Percentiles rank a stretch among this genome's conserved stretches.
phyloP scores from a whole-genome alignment of 2,113 vertebrate genomes.

The Phodopus roborovskii region DNA sequence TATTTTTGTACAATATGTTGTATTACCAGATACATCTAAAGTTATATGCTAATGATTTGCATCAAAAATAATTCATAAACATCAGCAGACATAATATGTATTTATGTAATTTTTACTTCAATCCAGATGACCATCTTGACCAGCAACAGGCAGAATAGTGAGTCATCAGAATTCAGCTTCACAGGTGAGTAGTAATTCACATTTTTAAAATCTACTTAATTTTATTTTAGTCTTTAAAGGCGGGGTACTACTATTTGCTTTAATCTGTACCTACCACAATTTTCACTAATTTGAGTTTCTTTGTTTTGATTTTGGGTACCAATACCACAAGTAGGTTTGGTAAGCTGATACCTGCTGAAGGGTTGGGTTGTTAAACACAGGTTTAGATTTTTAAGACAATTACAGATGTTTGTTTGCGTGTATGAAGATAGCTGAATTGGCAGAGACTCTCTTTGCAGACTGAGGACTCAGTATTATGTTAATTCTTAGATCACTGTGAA shows the following conservation, averaged over 20 bases:
- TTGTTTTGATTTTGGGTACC: not conserved
- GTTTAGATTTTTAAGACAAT: constrained; percentile 47
- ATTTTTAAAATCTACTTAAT: not conserved
- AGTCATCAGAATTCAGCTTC: not conserved
- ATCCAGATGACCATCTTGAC: not conserved
- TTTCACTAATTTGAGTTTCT: not conserved
- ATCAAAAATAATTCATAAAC: not conserved
- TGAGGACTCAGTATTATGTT: not conserved
- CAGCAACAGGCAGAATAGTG: not conserved
- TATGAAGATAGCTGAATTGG: constrained; percentile 52
- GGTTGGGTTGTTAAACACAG: not conserved
- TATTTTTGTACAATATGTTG: not conserved
- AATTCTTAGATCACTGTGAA: constrained; percentile 39
- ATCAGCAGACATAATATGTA: not conserved
- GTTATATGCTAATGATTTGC: not conserved
- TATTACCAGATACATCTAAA: not conserved
- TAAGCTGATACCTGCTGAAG: not conserved
- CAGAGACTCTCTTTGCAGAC: constrained; percentile 37
- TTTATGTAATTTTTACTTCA: not conserved
- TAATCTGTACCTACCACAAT: not conserved
- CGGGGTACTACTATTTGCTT: not conserved
- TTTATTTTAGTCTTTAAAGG: not conserved
- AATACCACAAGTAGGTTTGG: not conserved
- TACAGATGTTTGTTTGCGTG: not conserved
- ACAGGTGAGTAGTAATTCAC: not conserved